Percentiles rank a stretch among this genome's conserved stretches.
Evolutionary conservation across 1,140 invertebrate species (phyloP).

Genomic region (Drosophila simulans): DNA sequence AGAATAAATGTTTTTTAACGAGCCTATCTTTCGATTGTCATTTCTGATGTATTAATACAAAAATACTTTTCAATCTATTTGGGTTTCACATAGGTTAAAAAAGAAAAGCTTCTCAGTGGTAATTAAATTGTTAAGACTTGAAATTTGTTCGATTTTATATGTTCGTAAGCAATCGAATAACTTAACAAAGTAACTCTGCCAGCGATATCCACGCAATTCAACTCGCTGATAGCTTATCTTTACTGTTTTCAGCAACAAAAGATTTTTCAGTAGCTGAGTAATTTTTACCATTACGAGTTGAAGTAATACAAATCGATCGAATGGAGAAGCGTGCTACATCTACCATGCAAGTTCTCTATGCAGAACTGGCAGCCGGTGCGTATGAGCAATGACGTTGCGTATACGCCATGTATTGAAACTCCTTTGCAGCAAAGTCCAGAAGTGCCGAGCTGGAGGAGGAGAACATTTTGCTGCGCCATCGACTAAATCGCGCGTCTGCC

Average conservation of each 20-base stretch:
- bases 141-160: neutral
- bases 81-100: no score
- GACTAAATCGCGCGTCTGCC: constrained; percentile 48
- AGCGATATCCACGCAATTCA: constrained; percentile 6
- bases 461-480: constrained; percentile 68
- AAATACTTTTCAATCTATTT: no score
- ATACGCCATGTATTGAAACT: neutral
- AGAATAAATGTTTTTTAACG: no score
- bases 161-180: neutral
- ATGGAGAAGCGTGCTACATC: constrained; percentile 61
- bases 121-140: no score
- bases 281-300: constrained; percentile 7
- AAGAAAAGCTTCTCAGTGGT: no score
- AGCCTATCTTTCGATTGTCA: no score
- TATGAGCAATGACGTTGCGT: constrained; percentile 33
- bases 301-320: neutral
- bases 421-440: constrained; percentile 56
- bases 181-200: constrained; percentile 12
- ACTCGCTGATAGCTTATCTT: constrained; percentile 63
- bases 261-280: constrained; percentile 13
- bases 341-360: constrained; percentile 61
- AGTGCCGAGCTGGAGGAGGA: constrained; percentile 67
- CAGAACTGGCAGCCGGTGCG: constrained; percentile 64
- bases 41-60: no score
- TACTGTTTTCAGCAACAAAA: constrained; percentile 20